A percentile compares a stretch with the other conserved stretches of the same genome.
Conservation (phyloP, 2,888 invertebrate species). For the Acronicta leporina region DNA sequence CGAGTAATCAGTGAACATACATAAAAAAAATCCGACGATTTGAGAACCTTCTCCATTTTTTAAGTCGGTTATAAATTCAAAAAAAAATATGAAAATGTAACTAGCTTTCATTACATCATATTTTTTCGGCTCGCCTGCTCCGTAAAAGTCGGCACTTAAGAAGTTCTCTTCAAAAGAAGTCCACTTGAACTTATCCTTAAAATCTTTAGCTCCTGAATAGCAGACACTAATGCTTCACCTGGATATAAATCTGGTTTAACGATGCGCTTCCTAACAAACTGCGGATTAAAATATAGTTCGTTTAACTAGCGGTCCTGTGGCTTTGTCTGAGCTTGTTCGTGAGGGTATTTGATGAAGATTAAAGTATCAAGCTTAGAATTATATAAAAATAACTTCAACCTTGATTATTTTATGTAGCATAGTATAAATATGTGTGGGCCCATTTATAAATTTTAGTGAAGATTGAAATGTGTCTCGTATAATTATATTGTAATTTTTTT, state of each 20-base stretch:
- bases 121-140: slow-evolving; percentile 30
- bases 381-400: not conserved
- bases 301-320: not conserved
- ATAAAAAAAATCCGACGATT: too few species aligned
- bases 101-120: slow-evolving; percentile 19
- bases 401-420: too few species aligned
- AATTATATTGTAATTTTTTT: too few species aligned
- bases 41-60: too few species aligned
- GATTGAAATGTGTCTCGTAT: too few species aligned
- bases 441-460: too few species aligned
- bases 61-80: too few species aligned
- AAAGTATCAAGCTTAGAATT: not conserved
- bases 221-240: slow-evolving; percentile 26
- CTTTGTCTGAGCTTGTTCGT: slow-evolving; percentile 8
- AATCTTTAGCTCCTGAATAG: slow-evolving; percentile 31
- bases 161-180: slow-evolving; percentile 32
- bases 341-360: not conserved
- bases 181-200: slow-evolving; percentile 40
- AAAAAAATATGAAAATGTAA: not conserved
- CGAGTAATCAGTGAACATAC: too few species aligned
- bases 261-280: slow-evolving; percentile 48
- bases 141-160: slow-evolving; percentile 20
- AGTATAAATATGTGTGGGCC: too few species aligned
- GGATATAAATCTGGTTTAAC: slow-evolving; percentile 53
- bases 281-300: slow-evolving; percentile 33